phyloP scores from a whole-genome alignment of 2,888 invertebrate genomes.

The Agriopis marginaria region DNA sequence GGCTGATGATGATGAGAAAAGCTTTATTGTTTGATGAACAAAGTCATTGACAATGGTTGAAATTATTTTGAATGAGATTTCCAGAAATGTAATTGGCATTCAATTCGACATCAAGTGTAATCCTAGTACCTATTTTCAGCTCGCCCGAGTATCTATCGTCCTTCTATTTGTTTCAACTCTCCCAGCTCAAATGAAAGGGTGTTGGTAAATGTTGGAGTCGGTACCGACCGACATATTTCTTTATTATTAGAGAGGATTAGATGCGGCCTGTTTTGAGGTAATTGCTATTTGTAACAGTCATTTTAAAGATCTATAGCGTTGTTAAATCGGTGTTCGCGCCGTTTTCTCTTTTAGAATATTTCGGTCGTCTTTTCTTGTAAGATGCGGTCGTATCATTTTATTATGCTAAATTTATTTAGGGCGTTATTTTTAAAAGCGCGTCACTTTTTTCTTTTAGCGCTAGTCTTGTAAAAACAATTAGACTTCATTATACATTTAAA shows the following conservation, averaged over 20 bases:
- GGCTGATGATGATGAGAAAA: too few species aligned
- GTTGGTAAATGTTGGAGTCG: conserved; percentile 45
- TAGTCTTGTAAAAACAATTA: neutral
- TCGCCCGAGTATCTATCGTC: neutral
- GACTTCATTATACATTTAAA: too few species aligned
- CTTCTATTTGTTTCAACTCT: neutral
- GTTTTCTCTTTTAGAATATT: conserved; percentile 33
- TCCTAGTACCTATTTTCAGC: neutral
- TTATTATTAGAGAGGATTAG: conserved; percentile 53
- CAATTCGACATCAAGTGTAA: neutral
- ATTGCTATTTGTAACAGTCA: conserved; percentile 64
- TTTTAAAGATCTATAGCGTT: conserved; percentile 59
- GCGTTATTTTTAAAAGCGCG: neutral
- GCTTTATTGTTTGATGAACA: neutral
- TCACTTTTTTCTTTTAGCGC: neutral
- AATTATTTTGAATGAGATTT: neutral
- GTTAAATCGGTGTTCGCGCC: conserved; percentile 40
- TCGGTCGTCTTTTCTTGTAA: conserved; percentile 28
- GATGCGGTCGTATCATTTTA: conserved; percentile 11
- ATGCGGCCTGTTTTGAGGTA: conserved; percentile 51
- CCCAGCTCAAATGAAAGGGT: conserved; percentile 49
- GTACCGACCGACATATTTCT: conserved; percentile 53
- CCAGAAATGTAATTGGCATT: neutral
- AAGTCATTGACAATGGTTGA: neutral
- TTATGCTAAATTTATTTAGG: conserved; percentile 10